A percentile compares a stretch with the other conserved stretches of the same genome.
phyloP scores from a whole-genome alignment of 2,797 vertebrate species.

The Knipowitschia caucasica region DNA sequence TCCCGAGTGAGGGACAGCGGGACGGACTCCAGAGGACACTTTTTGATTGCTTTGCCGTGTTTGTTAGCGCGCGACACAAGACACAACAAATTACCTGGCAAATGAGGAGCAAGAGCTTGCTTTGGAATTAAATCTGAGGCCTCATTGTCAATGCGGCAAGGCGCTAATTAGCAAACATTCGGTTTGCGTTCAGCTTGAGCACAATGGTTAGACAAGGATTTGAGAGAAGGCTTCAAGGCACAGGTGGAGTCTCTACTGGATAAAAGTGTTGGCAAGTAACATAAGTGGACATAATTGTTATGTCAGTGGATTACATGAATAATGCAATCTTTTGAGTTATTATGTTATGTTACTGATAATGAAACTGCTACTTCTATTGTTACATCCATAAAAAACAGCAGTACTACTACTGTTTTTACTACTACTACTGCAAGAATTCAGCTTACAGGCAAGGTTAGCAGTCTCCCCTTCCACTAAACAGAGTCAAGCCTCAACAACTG shows the following conservation, averaged over 20 bases:
- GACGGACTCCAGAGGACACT: conserved; percentile 33
- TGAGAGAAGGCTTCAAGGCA: not conserved
- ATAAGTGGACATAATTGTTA: not conserved
- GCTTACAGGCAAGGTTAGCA: too few relatives aligned
- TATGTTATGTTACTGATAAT: not conserved
- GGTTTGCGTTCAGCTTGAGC: not conserved
- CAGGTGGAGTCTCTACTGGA: not conserved
- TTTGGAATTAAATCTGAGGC: conserved; percentile 55
- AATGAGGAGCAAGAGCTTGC: conserved; percentile 23
- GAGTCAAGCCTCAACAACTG: too few relatives aligned
- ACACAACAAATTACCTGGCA: conserved; percentile 11
- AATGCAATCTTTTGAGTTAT: not conserved
- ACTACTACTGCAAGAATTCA: not conserved
- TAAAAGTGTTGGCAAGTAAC: not conserved
- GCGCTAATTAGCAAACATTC: conserved; percentile 55
- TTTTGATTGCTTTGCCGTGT: conserved; percentile 19
- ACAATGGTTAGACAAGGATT: not conserved
- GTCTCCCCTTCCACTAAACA: too few relatives aligned
- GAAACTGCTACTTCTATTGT: not conserved
- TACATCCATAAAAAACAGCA: not conserved
- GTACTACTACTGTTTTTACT: not conserved
- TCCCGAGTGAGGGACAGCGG: conserved; percentile 44
- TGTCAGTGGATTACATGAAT: not conserved
- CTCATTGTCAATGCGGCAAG: conserved; percentile 49
- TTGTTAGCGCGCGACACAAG: not conserved